phyloP scores from a whole-genome alignment of 2,113 vertebrate species.

The Melanostigma gelatinosum region DNA sequence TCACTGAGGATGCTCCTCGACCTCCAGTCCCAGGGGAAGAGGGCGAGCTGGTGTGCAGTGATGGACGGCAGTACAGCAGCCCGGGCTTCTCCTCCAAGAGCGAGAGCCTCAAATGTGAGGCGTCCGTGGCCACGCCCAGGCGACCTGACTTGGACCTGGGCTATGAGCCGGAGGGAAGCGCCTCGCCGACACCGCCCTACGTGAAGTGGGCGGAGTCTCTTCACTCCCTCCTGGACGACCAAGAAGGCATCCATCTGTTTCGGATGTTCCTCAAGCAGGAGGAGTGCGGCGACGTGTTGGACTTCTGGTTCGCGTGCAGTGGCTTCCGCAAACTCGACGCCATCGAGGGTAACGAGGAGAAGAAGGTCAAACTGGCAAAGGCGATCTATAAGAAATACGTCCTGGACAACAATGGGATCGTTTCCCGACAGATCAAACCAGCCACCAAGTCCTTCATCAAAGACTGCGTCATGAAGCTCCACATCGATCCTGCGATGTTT shows the following conservation, averaged over 20 bases:
- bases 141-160: constrained; percentile 96
- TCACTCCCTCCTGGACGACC: constrained; percentile 96
- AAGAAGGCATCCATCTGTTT: constrained; percentile 96
- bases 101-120: constrained; percentile 87
- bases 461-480: constrained; percentile 92
- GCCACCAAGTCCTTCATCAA: constrained; percentile 98
- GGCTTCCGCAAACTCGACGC: constrained; percentile 95
- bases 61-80: constrained; percentile 84
- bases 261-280: constrained; percentile 95
- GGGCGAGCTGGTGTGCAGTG: constrained; percentile 90
- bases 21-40: constrained; percentile 98
- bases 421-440: constrained; percentile 94
- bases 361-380: constrained; percentile 93
- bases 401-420: constrained; percentile 91
- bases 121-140: constrained; percentile 90
- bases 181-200: constrained; percentile 96
- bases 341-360: constrained; percentile 88
- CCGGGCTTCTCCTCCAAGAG: constrained; percentile 86
- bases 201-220: constrained; percentile 97
- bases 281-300: constrained; percentile 92
- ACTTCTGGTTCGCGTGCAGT: constrained; percentile 99
- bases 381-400: constrained; percentile 98
- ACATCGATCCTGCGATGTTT: constrained; percentile 95
- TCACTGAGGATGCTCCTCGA: constrained; percentile 97
- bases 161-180: constrained; percentile 97